Evolutionary conservation across 2,888 invertebrate species (phyloP).

Genomic region (Muscina levida): DNA sequence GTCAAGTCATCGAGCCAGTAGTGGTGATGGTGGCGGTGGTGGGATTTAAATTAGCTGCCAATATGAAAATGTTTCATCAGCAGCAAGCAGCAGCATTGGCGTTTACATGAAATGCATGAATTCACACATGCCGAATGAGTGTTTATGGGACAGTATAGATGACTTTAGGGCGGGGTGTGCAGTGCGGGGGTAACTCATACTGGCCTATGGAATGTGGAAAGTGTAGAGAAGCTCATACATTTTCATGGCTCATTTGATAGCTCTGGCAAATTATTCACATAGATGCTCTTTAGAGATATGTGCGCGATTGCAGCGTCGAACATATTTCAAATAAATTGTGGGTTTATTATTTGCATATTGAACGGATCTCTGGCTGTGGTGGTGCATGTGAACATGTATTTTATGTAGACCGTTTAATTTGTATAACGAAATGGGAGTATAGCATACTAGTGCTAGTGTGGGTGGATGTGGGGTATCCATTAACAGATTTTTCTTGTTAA

Average conservation of each 20-base stretch:
- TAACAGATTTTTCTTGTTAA: too few species aligned
- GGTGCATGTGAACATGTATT: not conserved
- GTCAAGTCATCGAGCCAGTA: not conserved
- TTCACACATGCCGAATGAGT: slow-evolving; percentile 30
- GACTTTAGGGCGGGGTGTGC: not conserved
- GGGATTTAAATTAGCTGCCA: slow-evolving; percentile 34
- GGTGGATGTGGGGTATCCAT: too few species aligned
- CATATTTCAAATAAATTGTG: slow-evolving; percentile 9
- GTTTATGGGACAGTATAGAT: too few species aligned
- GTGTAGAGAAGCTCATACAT: slow-evolving; percentile 2
- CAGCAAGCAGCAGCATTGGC: slow-evolving; percentile 1
- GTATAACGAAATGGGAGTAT: not conserved
- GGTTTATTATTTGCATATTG: slow-evolving; percentile 22
- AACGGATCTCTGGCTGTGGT: not conserved
- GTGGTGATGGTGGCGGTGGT: slow-evolving; percentile 34
- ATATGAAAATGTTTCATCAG: not conserved
- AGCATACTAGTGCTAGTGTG: too few species aligned
- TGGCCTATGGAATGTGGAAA: not conserved
- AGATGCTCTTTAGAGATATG: not conserved
- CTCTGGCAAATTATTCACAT: slow-evolving; percentile 3
- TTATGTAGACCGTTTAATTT: slow-evolving; percentile 9
- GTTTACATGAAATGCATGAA: slow-evolving; percentile 28
- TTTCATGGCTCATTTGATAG: slow-evolving; percentile 15
- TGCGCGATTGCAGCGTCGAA: not conserved
- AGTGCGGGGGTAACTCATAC: not conserved